A percentile compares a stretch with the other conserved stretches of the same genome.
Conservation (phyloP, 2,113 vertebrate species). For the Leptobrachium leishanense region DNA sequence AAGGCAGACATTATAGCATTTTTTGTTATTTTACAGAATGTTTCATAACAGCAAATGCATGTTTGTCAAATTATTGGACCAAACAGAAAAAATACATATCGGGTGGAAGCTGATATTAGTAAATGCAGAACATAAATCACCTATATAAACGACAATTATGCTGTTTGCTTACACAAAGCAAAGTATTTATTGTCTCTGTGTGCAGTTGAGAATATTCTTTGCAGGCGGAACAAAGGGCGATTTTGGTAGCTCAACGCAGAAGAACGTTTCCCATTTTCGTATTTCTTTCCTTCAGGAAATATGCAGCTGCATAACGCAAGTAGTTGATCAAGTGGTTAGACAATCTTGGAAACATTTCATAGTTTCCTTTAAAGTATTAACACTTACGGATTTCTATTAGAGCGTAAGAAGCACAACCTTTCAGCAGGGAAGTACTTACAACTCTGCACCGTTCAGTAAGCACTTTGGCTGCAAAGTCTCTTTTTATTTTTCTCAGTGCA, state of each 20-base stretch:
- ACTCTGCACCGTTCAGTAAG: constrained; percentile 56
- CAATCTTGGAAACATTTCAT: constrained; percentile 49
- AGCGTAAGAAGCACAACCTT: constrained; percentile 54
- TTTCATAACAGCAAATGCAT: no score
- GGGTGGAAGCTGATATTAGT: no score
- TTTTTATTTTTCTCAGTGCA: constrained; percentile 54
- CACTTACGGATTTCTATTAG: constrained; percentile 47
- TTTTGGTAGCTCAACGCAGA: constrained; percentile 50
- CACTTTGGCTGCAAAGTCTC: constrained; percentile 53
- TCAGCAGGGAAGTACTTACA: constrained; percentile 53
- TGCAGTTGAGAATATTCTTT: no score
- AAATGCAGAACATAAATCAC: no score
- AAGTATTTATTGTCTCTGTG: no score
- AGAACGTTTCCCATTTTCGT: constrained; percentile 28
- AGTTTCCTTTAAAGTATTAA: constrained; percentile 52
- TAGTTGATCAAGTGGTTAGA: constrained; percentile 45
- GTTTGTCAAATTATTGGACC: no score
- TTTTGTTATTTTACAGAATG: no score
- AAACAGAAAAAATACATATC: no score
- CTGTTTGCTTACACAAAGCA: no score
- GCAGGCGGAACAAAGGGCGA: constrained; percentile 25
- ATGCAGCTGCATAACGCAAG: constrained; percentile 47
- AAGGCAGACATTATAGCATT: no score
- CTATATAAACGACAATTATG: no score
- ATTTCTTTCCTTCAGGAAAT: constrained; percentile 45